Conservation (phyloP, 2,113 vertebrate genomes). For the Aphelocoma coerulescens region DNA sequence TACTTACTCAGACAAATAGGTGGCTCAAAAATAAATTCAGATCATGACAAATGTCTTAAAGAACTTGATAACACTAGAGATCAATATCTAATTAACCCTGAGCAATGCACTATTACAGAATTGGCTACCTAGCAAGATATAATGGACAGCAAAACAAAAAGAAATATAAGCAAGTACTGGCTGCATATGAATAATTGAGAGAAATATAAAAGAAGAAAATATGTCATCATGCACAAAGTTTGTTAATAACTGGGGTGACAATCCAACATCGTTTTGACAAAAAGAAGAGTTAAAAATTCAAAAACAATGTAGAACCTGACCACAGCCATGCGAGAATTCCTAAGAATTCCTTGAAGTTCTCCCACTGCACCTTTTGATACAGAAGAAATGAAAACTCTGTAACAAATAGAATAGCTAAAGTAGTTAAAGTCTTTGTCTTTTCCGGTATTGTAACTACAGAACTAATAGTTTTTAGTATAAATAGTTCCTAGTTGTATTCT, state of each 20-base stretch:
- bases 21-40: slow-evolving; percentile 4
- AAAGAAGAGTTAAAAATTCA: background rate
- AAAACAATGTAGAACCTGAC: background rate
- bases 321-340: background rate
- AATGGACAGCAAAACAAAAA: background rate
- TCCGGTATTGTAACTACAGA: background rate
- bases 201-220: background rate
- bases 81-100: slow-evolving; percentile 51
- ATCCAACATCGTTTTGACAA: background rate
- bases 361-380: background rate
- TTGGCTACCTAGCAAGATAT: background rate
- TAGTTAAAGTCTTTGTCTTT: background rate
- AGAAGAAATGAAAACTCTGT: background rate
- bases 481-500: background rate
- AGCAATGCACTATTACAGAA: background rate
- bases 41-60: slow-evolving; percentile 32
- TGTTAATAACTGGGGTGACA: background rate
- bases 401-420: background rate
- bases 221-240: background rate
- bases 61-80: background rate
- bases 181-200: background rate
- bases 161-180: background rate
- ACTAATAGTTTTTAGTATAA: background rate
- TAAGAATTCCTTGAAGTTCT: background rate
- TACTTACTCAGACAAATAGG: background rate